Evolutionary conservation across 2,888 invertebrate species (phyloP).

Genomic region (Dyspetes luteomarginatus): DNA sequence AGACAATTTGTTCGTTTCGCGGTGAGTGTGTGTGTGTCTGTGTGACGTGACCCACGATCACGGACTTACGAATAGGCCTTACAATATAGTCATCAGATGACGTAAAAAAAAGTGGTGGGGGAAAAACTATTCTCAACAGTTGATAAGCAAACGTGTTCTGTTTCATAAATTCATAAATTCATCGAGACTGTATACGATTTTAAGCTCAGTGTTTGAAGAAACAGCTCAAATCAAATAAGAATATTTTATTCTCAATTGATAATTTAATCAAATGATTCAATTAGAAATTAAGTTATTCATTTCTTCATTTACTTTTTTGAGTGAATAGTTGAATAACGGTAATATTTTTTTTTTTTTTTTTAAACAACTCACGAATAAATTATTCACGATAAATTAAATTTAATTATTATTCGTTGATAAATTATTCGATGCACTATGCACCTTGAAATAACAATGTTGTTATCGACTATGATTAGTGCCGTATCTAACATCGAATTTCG

Average conservation of each 20-base stretch:
- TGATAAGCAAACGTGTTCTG: background rate
- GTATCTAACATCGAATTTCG: background rate
- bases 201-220: too few relatives aligned
- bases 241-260: background rate
- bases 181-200: too few relatives aligned
- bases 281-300: too few relatives aligned
- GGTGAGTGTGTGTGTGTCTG: slow-evolving; percentile 41
- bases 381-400: background rate
- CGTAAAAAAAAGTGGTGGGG: background rate
- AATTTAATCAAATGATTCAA: too few relatives aligned
- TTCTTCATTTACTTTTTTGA: too few relatives aligned
- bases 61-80: too few relatives aligned
- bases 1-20: background rate
- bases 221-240: background rate
- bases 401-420: background rate
- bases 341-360: background rate
- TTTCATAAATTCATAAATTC: slow-evolving; percentile 22
- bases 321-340: too few relatives aligned
- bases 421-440: background rate
- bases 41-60: too few relatives aligned
- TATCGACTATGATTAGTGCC: too few relatives aligned
- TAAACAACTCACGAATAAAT: background rate
- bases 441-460: background rate
- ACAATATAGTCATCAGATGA: background rate
- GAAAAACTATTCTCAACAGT: background rate